Evolutionary conservation across 2,888 invertebrate genomes (phyloP), one percentile per base, ranked within the genome.

Genomic region (Catocala sponsa): DNA sequence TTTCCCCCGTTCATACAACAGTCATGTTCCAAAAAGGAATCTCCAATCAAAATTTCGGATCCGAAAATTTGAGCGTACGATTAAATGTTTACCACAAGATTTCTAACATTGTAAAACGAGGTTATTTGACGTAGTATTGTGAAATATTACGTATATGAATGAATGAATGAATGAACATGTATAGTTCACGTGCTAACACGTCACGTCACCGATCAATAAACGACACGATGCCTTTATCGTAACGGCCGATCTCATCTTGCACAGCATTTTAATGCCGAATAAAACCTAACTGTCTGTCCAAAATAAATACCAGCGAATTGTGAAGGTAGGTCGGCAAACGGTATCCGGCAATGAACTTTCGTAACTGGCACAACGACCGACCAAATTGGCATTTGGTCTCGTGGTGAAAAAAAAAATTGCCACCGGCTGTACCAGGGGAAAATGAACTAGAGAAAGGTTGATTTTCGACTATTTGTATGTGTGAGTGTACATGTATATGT

Each of bases 251-350:
- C 86, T 85, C 85, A 84, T 87, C 85, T 88, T 78, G 87, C 77
- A 74, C 80, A 85, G 89, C 88, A 91, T 91, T 89, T 90, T 90
- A 91, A 92, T 91, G 86, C 85, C 76, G 80, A 81, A 85, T 89
- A 88, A 90, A 91, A 90, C 76, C 86, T 94, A 93, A 93, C 94
- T 91, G 94, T 94, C 83, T 70, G 81, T 76, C 85, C 86, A 85
- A 89, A 89, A 89, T 87, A 88, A 89, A 89, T 88, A 84, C 86
- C 88, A 81, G 84, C 88, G 78, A 87, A 88, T 85, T 91, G 89
- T 92, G 87, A 89, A 92, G 93, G 92, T 94, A 93, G 94, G 94
- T 94, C 94, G 84, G 84, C 82, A 86, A 90, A 92, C 94, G 94
- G 93, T 92, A 92, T 63, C 80, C 87, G 88, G 74, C 90, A 89